Conservation (phyloP, 2,888 invertebrate genomes). For the Philereme vetulata region DNA sequence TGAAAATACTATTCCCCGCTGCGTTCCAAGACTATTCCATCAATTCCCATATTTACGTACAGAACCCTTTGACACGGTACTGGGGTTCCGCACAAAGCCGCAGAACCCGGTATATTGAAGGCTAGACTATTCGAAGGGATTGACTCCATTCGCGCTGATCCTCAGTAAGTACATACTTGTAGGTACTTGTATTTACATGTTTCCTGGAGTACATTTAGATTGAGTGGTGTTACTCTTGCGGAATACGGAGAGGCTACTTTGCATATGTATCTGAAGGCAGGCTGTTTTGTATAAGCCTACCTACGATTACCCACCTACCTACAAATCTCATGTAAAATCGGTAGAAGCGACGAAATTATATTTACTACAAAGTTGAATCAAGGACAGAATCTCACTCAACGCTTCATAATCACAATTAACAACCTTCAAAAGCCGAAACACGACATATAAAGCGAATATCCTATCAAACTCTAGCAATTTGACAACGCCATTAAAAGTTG, state of each 20-base stretch:
- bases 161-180: constrained; percentile 12
- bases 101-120: constrained; percentile 26
- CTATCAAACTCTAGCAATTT: constrained; percentile 13
- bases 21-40: constrained; percentile 27
- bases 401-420: too few species aligned
- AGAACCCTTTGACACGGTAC: constrained; percentile 39
- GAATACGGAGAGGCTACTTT: constrained; percentile 17
- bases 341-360: too few species aligned
- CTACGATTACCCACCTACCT: background rate
- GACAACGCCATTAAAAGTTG: constrained; percentile 26
- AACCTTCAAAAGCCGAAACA: too few species aligned
- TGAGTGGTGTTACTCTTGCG: constrained; percentile 13
- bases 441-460: constrained; percentile 8
- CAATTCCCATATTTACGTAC: constrained; percentile 32
- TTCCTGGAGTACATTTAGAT: constrained; percentile 21
- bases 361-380: too few species aligned
- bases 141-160: constrained; percentile 36
- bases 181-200: constrained; percentile 21
- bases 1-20: constrained; percentile 8
- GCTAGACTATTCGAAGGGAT: constrained; percentile 39
- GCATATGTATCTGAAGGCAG: constrained; percentile 5
- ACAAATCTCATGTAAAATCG: constrained; percentile 5
- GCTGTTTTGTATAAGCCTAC: constrained; percentile 18
- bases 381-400: too few species aligned
- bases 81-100: constrained; percentile 34